These are phyloP conservation scores for Fringilla coelebs DNA, from an alignment of 2,797 vertebrate genomes.

Conservation along the genomic window DNA sequence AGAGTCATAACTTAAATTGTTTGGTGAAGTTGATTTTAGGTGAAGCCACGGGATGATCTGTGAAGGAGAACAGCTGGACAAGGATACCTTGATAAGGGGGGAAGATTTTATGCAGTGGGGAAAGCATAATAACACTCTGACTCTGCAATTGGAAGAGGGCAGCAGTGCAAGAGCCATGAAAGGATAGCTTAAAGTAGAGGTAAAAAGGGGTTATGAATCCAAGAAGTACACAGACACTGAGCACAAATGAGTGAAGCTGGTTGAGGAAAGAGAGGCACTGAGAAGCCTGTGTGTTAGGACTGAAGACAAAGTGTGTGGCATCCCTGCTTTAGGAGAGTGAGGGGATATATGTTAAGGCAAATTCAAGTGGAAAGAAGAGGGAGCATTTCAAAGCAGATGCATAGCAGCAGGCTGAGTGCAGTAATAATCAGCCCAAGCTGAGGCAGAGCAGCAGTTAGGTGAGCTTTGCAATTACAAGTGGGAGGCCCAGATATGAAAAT, in stretches of 20 bases:
- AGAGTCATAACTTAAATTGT: background rate
- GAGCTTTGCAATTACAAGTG: conserved; percentile 48
- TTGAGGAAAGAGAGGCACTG: background rate
- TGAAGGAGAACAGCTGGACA: background rate
- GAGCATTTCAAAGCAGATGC: conserved; percentile 43
- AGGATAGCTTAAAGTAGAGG: background rate
- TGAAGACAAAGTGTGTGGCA: background rate
- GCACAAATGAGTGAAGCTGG: background rate
- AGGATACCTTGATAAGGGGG: background rate
- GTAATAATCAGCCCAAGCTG: conserved; percentile 40
- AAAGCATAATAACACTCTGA: background rate
- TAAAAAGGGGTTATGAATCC: background rate
- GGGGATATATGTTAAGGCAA: conserved; percentile 11
- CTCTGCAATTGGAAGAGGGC: background rate
- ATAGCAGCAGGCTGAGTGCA: conserved; percentile 31
- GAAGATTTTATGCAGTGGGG: background rate
- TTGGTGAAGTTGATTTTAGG: background rate
- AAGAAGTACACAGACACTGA: background rate
- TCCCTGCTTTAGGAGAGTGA: background rate
- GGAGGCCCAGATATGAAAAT: conserved; percentile 64
- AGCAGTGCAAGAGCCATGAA: background rate
- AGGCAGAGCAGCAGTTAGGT: conserved; percentile 56
- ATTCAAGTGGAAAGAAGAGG: conserved; percentile 33
- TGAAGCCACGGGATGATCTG: background rate
- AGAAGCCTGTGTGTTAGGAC: background rate